Percentiles rank a stretch among this genome's conserved stretches.
Conservation (phyloP, 2,888 invertebrate genomes). For the Sinelater perroti region DNA sequence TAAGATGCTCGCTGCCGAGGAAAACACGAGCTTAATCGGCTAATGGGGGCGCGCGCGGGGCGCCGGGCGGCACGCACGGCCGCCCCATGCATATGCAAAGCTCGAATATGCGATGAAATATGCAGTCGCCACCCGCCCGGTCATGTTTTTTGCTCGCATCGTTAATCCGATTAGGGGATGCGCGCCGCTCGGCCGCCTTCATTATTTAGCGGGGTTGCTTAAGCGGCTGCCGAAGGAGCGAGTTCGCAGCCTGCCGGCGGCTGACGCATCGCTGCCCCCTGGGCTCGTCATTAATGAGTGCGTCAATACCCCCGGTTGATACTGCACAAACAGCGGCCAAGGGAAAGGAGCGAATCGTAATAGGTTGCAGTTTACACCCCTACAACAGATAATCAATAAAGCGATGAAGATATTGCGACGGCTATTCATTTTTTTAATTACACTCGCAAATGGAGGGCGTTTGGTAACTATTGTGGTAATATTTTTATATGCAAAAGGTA, state of each 20-base stretch:
- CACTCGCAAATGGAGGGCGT: too few species aligned
- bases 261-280: not conserved
- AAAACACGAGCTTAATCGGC: slow-evolving; percentile 25
- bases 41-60: slow-evolving; percentile 20
- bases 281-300: not conserved
- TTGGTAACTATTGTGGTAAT: too few species aligned
- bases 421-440: too few species aligned
- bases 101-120: slow-evolving; percentile 36
- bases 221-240: slow-evolving; percentile 26
- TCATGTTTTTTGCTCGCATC: slow-evolving; percentile 36
- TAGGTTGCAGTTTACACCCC: too few species aligned
- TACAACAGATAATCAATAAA: too few species aligned
- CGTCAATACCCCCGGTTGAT: slow-evolving; percentile 9
- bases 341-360: too few species aligned
- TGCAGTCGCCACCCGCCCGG: slow-evolving; percentile 34
- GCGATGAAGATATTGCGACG: too few species aligned
- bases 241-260: slow-evolving; percentile 14
- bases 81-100: slow-evolving; percentile 37
- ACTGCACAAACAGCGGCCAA: slow-evolving; percentile 1
- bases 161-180: slow-evolving; percentile 38
- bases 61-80: slow-evolving; percentile 21
- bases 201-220: slow-evolving; percentile 35
- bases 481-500: too few species aligned
- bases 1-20: slow-evolving; percentile 8
- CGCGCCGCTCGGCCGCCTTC: slow-evolving; percentile 33